Evolutionary conservation across 2,888 invertebrate species (phyloP).

Genomic region (Ormyrus rosae): DNA sequence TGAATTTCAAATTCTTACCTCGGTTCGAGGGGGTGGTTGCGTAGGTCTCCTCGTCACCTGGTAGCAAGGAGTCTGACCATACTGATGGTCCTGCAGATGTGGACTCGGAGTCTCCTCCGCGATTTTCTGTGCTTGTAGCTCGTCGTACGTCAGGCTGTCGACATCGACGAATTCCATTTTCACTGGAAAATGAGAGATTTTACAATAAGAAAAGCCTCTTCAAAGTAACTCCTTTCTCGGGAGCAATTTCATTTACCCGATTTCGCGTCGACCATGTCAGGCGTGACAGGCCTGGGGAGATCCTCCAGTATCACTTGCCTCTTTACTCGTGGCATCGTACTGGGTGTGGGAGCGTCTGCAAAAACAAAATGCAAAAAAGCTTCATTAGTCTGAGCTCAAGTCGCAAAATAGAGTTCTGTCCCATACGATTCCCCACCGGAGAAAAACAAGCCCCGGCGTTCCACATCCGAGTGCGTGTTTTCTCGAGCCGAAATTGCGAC

Average conservation of each 20-base stretch:
- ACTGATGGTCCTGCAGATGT: conserved; percentile 91
- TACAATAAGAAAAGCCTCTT: neutral
- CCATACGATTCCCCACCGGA: neutral
- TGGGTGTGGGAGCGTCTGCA: conserved; percentile 49
- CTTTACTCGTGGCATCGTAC: conserved; percentile 73
- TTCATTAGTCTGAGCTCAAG: conserved; percentile 17
- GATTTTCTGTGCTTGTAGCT: conserved; percentile 72
- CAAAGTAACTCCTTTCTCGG: conserved; percentile 7
- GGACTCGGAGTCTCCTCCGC: conserved; percentile 80
- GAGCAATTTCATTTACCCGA: conserved; percentile 65
- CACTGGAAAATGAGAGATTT: conserved; percentile 60
- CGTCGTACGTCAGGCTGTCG: conserved; percentile 68
- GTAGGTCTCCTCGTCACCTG: conserved; percentile 72
- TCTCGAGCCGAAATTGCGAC: conserved; percentile 48
- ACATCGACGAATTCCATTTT: conserved; percentile 73
- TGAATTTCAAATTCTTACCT: conserved; percentile 63
- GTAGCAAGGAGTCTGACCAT: conserved; percentile 85
- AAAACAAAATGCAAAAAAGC: conserved; percentile 41
- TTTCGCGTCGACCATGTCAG: conserved; percentile 74
- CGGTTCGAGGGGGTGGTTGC: conserved; percentile 72
- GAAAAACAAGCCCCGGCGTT: neutral
- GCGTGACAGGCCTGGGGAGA: conserved; percentile 74
- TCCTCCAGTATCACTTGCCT: conserved; percentile 75
- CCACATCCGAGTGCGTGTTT: conserved; percentile 12
- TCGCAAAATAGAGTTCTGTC: conserved; percentile 15